Percentiles rank a stretch among this genome's conserved stretches.
Conservation (phyloP, 2,797 vertebrate genomes). For the Sus cebifrons region DNA sequence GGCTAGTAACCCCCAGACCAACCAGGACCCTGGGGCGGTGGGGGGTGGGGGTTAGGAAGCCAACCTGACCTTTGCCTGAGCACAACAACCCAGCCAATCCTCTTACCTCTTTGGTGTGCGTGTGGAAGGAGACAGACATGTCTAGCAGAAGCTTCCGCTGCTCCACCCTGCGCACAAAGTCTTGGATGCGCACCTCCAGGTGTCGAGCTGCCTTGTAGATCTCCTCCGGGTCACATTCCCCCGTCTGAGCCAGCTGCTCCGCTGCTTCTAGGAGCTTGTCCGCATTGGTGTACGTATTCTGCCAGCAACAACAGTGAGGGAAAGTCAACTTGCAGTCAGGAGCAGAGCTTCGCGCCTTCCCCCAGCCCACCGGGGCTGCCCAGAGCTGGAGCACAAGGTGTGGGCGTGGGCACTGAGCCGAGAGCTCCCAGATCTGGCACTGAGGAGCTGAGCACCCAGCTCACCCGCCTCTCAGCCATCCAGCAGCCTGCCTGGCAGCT, state of each 20-base stretch:
- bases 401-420: conserved; percentile 74
- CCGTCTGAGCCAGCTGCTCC: conserved; percentile 98
- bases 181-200: conserved; percentile 98
- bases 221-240: conserved; percentile 99
- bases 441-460: background rate
- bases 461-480: conserved; percentile 74
- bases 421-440: conserved; percentile 78
- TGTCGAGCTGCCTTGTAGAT: conserved; percentile 99
- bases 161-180: conserved; percentile 98
- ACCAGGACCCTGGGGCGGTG: background rate
- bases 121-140: conserved; percentile 99
- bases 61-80: rapidly evolving
- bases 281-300: conserved; percentile 99
- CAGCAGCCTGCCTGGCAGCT: conserved; percentile 76
- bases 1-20: background rate
- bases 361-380: conserved; percentile 71
- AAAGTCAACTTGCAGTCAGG: conserved; percentile 78
- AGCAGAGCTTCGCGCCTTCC: conserved; percentile 55
- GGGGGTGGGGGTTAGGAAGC: background rate
- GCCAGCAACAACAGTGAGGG: conserved; percentile 85
- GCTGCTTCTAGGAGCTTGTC: conserved; percentile 99
- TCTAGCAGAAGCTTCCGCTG: conserved; percentile 98
- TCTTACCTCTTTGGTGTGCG: conserved; percentile 98
- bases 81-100: rapidly evolving
- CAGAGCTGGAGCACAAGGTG: conserved; percentile 43